A percentile compares a stretch with the other conserved stretches of the same genome.
phyloP scores from a whole-genome alignment of 2,888 invertebrate species.

The Serripes groenlandicus region DNA sequence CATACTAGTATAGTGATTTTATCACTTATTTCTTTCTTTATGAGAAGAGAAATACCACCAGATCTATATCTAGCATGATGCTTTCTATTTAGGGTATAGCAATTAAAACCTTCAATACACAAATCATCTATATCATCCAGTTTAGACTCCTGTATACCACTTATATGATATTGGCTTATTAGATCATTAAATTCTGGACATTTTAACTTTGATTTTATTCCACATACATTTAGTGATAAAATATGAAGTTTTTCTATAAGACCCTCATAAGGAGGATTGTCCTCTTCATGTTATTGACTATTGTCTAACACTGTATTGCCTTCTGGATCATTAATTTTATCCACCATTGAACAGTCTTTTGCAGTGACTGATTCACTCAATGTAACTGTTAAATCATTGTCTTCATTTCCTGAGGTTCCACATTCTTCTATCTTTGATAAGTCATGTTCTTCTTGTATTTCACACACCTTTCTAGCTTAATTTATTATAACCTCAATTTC shows the following conservation, averaged over 20 bases:
- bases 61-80: slow-evolving; percentile 8
- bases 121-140: slow-evolving; percentile 11
- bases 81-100: slow-evolving; percentile 2
- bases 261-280: too few species aligned
- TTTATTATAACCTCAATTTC: too few species aligned
- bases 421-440: too few species aligned
- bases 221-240: slow-evolving; percentile 14
- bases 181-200: slow-evolving; percentile 8
- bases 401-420: too few species aligned
- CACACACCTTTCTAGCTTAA: too few species aligned
- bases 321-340: too few species aligned
- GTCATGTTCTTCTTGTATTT: too few species aligned
- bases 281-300: too few species aligned
- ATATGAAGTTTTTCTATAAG: too few species aligned
- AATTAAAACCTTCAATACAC: neutral
- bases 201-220: slow-evolving; percentile 6
- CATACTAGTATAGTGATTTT: neutral
- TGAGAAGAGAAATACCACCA: neutral
- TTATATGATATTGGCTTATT: neutral
- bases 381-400: too few species aligned
- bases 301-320: neutral
- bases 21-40: neutral
- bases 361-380: too few species aligned
- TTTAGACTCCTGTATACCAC: slow-evolving; percentile 12
- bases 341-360: too few species aligned